Evolutionary conservation across 2,888 invertebrate genomes (phyloP), one percentile per base, ranked within the genome.

Genomic region (Dascillus cervinus): DNA sequence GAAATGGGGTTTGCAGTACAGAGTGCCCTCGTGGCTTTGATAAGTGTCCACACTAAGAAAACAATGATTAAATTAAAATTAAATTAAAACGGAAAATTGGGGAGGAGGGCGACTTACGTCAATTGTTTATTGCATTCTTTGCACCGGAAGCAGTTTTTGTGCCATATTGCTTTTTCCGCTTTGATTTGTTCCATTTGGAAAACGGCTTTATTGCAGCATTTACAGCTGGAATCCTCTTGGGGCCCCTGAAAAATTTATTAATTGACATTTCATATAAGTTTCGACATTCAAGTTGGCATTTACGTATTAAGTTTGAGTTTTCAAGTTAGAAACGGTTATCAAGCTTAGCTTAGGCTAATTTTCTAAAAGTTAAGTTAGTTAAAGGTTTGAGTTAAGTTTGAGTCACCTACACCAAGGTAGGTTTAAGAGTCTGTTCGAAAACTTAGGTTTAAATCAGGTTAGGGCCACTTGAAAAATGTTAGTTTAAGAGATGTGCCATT

Each of bases 131-230:
- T 81, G 69, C 97, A 97, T 66, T 91, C 90, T 34, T 77, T 75
- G 62, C 95, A 96, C 50, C 90, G 75, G 74, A 96, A 92, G 70
- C 96, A 96, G 64, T 85, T 84, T 66, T 87, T 91, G 67, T 96
- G 96, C 82, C 89, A 96, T 46, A 86, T 76, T 29, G 79, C 72
- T 53, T 82, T 81, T 67, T 92, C 95, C 1, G 92, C 90, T 67
- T 92, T 92, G 47, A 94, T 77, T 55, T 90, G 82, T 67, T 96
- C 96, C 94, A 96, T 94, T 64, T 90, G 92, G 67, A 89, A 96
- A 30, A 95, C 95, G 34, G 85, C 81, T 62, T 91, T 87, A 41
- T 77, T 71, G 65, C 95, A 96, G 47, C 82, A 77, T 54, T 80
- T 82, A 62, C 94, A 95, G 46, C 77, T 77, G 28, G 72, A 75